Evolutionary conservation across 1,140 invertebrate species (phyloP).

Genomic region (Ditylenchus dipsaci): DNA sequence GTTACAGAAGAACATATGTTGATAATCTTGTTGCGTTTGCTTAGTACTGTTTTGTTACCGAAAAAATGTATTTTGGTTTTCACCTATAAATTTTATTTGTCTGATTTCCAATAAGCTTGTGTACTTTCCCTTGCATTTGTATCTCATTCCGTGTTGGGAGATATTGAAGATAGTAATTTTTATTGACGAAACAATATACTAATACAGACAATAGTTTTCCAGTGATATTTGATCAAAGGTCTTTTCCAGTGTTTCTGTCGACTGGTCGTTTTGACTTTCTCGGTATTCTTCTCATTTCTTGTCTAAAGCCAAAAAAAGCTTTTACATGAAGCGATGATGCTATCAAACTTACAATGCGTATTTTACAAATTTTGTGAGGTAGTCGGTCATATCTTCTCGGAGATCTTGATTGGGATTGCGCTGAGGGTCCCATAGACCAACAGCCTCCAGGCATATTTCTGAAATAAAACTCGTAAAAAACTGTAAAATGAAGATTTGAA

Average conservation of each 20-base stretch:
- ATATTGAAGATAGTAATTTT: no score
- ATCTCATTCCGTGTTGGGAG: no score
- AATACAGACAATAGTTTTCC: no score
- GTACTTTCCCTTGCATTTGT: no score
- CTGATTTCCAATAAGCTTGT: no score
- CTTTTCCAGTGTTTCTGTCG: slow-evolving; percentile 1
- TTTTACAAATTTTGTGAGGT: slow-evolving; percentile 22
- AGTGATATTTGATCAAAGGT: background rate
- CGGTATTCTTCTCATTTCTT: slow-evolving; percentile 25
- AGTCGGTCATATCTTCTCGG: slow-evolving; percentile 17
- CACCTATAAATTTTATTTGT: no score
- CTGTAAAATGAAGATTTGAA: no score
- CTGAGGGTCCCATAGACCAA: slow-evolving; percentile 7
- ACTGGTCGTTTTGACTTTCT: slow-evolving; percentile 13
- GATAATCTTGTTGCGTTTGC: slow-evolving; percentile 2
- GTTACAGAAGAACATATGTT: background rate
- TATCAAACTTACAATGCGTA: slow-evolving; percentile 22
- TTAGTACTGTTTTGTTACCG: no score
- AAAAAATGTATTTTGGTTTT: no score
- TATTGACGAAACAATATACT: no score
- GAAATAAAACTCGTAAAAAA: no score
- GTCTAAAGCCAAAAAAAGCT: slow-evolving; percentile 15
- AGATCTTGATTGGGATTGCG: slow-evolving; percentile 10
- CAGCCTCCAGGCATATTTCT: slow-evolving; percentile 29
- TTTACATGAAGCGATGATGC: background rate